Percentiles rank a stretch among this genome's conserved stretches.
Conservation (phyloP, 2,797 vertebrate genomes). For the Poeciliopsis gracilis region DNA sequence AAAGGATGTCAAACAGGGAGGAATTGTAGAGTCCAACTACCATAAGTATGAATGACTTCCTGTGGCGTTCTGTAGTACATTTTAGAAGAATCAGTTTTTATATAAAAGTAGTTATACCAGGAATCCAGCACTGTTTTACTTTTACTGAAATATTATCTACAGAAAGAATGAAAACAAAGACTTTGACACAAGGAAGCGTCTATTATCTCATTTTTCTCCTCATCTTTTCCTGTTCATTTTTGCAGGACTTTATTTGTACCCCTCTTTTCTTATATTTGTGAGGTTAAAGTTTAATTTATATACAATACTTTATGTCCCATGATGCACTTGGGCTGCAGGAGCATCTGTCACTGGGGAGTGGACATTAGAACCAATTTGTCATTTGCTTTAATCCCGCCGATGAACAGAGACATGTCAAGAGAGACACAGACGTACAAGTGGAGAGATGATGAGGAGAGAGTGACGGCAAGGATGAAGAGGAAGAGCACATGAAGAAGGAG, state of each 20-base stretch:
- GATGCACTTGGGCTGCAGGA: slow-evolving; percentile 44
- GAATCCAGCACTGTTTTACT: background rate
- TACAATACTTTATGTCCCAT: slow-evolving; percentile 56
- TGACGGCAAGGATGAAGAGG: slow-evolving; percentile 49
- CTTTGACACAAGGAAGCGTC: background rate
- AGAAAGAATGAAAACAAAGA: background rate
- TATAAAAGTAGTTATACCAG: background rate
- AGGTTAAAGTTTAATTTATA: slow-evolving; percentile 61
- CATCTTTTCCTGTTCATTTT: slow-evolving; percentile 11
- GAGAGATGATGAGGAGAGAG: slow-evolving; percentile 57
- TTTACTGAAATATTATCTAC: background rate
- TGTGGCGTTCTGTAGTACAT: too few species aligned
- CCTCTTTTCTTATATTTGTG: slow-evolving; percentile 31
- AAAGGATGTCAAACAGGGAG: too few species aligned
- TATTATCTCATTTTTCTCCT: slow-evolving; percentile 4
- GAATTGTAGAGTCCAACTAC: too few species aligned
- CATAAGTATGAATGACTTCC: too few species aligned
- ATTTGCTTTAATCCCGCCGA: slow-evolving; percentile 65
- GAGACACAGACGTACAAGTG: slow-evolving; percentile 49
- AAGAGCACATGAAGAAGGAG: slow-evolving; percentile 48
- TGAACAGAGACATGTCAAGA: slow-evolving; percentile 57
- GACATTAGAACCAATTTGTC: slow-evolving; percentile 67
- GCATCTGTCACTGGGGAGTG: slow-evolving; percentile 60
- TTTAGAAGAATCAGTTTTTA: too few species aligned
- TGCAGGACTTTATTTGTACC: slow-evolving; percentile 32